Conservation (phyloP, 2,797 vertebrate species). For the Gymnoscopelus microlampas region DNA sequence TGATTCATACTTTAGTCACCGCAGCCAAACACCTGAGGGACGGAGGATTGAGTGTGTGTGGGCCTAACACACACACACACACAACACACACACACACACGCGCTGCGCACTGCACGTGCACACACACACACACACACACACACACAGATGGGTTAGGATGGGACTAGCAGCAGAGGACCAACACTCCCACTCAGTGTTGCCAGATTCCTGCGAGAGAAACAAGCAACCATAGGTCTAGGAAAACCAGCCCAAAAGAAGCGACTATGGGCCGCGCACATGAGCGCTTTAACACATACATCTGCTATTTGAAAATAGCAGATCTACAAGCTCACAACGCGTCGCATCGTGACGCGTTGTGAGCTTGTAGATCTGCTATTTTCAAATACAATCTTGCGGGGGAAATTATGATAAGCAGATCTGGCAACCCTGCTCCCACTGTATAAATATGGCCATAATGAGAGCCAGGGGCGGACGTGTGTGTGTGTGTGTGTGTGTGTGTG, state of each 20-base stretch:
- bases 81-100: neutral
- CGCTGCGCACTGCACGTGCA: neutral
- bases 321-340: too few relatives aligned
- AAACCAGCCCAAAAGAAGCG: too few relatives aligned
- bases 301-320: too few relatives aligned
- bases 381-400: too few relatives aligned
- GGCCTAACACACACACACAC: conserved; percentile 17
- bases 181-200: too few relatives aligned
- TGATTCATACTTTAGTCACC: conserved; percentile 64
- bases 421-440: conserved; percentile 48
- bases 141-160: conserved; percentile 9
- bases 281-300: too few relatives aligned
- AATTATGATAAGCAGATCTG: too few relatives aligned
- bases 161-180: conserved; percentile 37
- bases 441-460: conserved; percentile 44
- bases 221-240: too few relatives aligned
- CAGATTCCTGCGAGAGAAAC: too few relatives aligned
- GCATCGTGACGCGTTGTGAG: too few relatives aligned
- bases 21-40: conserved; percentile 63
- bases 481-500: conserved; percentile 36
- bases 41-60: conserved; percentile 18
- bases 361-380: too few relatives aligned
- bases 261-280: too few relatives aligned
- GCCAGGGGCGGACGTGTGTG: conserved; percentile 37
- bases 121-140: conserved; percentile 6